Percentiles rank a stretch among this genome's conserved stretches.
Conservation (phyloP, 2,888 invertebrate genomes). For the Marasmarcha lunaedactyla region DNA sequence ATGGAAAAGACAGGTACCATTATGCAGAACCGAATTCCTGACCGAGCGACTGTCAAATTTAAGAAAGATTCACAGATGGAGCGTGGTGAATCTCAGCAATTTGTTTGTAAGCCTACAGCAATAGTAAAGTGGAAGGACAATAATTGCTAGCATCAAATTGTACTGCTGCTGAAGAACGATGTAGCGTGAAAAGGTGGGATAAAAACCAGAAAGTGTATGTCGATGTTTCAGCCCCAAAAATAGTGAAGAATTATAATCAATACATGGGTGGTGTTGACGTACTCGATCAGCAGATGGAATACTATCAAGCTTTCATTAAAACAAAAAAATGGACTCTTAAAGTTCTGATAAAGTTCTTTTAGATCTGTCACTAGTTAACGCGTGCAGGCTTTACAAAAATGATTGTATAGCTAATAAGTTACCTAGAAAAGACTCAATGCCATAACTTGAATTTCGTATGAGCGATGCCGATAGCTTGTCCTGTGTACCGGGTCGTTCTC, state of each 20-base stretch:
- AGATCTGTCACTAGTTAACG: slow-evolving; percentile 20
- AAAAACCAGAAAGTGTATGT: slow-evolving; percentile 14
- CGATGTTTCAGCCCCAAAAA: slow-evolving; percentile 14
- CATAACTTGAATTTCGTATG: too few species aligned
- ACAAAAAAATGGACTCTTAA: slow-evolving; percentile 25
- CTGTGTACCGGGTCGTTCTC: too few species aligned
- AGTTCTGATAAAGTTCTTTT: slow-evolving; percentile 20
- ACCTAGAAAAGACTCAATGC: too few species aligned
- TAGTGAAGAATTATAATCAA: slow-evolving; percentile 16
- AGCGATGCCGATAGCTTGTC: too few species aligned
- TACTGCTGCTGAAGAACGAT: slow-evolving; percentile 8
- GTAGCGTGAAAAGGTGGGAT: slow-evolving; percentile 16
- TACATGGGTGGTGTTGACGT: slow-evolving; percentile 15
- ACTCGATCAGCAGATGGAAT: slow-evolving; percentile 19
- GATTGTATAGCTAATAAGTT: slow-evolving; percentile 7
- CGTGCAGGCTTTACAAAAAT: slow-evolving; percentile 19
- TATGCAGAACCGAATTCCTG: slow-evolving; percentile 10
- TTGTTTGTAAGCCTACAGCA: slow-evolving; percentile 6
- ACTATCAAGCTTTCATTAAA: slow-evolving; percentile 22
- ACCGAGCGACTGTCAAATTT: slow-evolving; percentile 7
- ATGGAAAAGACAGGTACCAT: slow-evolving; percentile 12
- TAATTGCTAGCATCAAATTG: slow-evolving; percentile 17
- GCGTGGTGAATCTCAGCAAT: slow-evolving; percentile 13
- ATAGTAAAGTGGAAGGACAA: slow-evolving; percentile 17
- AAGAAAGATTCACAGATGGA: slow-evolving; percentile 14